Evolutionary conservation across 2,113 vertebrate genomes (phyloP).

Genomic region (Alectura lathami): DNA sequence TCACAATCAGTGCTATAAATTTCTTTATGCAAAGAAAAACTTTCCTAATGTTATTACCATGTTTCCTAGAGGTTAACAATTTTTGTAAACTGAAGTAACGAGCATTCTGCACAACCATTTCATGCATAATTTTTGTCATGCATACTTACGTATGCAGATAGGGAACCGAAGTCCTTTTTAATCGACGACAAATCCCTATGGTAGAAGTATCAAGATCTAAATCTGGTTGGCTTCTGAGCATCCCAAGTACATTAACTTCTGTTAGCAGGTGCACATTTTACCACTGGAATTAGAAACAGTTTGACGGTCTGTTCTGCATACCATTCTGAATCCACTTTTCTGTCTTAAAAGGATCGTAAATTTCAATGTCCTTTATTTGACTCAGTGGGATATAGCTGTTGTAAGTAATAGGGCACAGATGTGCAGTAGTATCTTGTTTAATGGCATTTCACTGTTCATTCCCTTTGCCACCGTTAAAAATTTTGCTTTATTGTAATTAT

Average conservation of each 20-base stretch:
- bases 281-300: slow-evolving; percentile 75
- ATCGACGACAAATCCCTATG: slow-evolving; percentile 72
- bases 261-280: slow-evolving; percentile 81
- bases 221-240: slow-evolving; percentile 73
- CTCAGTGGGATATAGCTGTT: slow-evolving; percentile 81
- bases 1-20: slow-evolving; percentile 82
- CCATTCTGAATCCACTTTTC: slow-evolving; percentile 79
- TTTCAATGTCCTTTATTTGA: slow-evolving; percentile 81
- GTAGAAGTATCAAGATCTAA: slow-evolving; percentile 69
- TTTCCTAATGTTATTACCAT: slow-evolving; percentile 78
- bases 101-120: slow-evolving; percentile 74
- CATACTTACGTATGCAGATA: slow-evolving; percentile 69
- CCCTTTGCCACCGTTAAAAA: slow-evolving; percentile 79
- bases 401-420: slow-evolving; percentile 81
- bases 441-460: slow-evolving; percentile 82
- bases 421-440: slow-evolving; percentile 82
- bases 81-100: slow-evolving; percentile 71
- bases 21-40: slow-evolving; percentile 79
- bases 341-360: slow-evolving; percentile 80
- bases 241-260: slow-evolving; percentile 76
- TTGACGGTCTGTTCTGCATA: slow-evolving; percentile 80
- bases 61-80: slow-evolving; percentile 73
- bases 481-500: slow-evolving; percentile 83
- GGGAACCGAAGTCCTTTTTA: slow-evolving; percentile 72
- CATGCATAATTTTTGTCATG: slow-evolving; percentile 58